These are phyloP conservation scores for Lithosia quadra DNA, from an alignment of 2,888 invertebrate genomes.

Conservation along the genomic window DNA sequence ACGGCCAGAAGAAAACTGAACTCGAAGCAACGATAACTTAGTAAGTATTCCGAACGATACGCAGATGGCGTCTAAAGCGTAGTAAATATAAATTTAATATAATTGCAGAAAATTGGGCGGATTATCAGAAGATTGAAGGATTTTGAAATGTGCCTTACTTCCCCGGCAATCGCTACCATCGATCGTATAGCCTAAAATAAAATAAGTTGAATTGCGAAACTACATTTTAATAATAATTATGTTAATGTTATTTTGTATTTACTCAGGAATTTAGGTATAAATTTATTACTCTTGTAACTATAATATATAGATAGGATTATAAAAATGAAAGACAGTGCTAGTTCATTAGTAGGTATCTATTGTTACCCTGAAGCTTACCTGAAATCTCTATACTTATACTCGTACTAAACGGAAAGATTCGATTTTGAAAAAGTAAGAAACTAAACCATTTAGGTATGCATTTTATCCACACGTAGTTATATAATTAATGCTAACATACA, in stretches of 20 bases:
- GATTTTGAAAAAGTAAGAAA: not conserved
- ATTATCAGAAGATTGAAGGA: no score
- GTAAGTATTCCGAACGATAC: slow-evolving; percentile 1
- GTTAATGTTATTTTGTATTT: not conserved
- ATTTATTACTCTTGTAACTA: not conserved
- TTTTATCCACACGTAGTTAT: not conserved
- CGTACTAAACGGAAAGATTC: not conserved
- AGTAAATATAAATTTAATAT: no score
- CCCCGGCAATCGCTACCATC: not conserved
- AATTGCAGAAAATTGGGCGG: no score
- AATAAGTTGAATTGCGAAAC: not conserved
- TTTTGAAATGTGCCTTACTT: no score
- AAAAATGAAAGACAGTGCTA: no score
- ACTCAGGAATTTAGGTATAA: not conserved
- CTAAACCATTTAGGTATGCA: not conserved
- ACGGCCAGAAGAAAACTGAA: not conserved
- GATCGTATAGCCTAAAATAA: not conserved
- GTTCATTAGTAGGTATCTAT: no score
- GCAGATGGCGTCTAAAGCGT: not conserved
- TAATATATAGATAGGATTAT: not conserved
- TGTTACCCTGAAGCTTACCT: no score
- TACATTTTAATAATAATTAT: not conserved
- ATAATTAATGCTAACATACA: not conserved
- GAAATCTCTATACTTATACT: not conserved
- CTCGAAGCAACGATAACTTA: not conserved